Base-by-base conservation (phyloP, 2,888 invertebrate genomes). In the Entomobrya proxima region DNA sequence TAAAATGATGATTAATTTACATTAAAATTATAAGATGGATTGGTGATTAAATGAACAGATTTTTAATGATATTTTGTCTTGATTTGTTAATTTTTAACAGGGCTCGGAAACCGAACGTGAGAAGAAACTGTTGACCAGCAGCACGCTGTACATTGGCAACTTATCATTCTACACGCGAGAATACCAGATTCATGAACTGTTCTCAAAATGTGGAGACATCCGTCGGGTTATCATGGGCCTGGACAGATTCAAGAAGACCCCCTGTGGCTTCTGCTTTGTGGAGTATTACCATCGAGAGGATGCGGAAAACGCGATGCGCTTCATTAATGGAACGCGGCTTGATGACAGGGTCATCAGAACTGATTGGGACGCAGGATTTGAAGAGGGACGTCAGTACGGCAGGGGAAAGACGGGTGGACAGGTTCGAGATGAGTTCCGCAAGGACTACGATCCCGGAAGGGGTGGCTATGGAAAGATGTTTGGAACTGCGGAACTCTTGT, bases 281-380 rank as follows among this genome's bases (percentile, higher is more conserved):
- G 99, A 99, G 93, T 99, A 93, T 91, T 94, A 93, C 90, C 91
- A 91, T 2, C 91, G 94, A 67, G 91, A 91, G 18, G 94, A 94
- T 91, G 93, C 93, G 1, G 93, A 93, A 24, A 92, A 93, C 90
- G 93, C 93, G 7, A 92, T 94, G 91, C 90, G 98, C 90, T 99
- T 97, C 91, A 94, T 99, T 44, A 99, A 99, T 93, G 98, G 98
- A 0, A 99, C 99, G 0, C 94, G 98, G 90, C 93, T 99, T 75
- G 99, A 99, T 92, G 99, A 99, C 91, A 94, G 99, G 91, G 96
- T 98, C 88, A 97, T 99, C 64, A 94, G 99, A 91, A 97, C 98
- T 81, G 99, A 99, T 92, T 99, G 98, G 98, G 99, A 99, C 93
- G 98, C 98, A 40, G 99, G 99, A 1, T 99, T 99, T 92, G 94